phyloP scores from a whole-genome alignment of 2,797 vertebrate genomes.

The Labeo calbasu region DNA sequence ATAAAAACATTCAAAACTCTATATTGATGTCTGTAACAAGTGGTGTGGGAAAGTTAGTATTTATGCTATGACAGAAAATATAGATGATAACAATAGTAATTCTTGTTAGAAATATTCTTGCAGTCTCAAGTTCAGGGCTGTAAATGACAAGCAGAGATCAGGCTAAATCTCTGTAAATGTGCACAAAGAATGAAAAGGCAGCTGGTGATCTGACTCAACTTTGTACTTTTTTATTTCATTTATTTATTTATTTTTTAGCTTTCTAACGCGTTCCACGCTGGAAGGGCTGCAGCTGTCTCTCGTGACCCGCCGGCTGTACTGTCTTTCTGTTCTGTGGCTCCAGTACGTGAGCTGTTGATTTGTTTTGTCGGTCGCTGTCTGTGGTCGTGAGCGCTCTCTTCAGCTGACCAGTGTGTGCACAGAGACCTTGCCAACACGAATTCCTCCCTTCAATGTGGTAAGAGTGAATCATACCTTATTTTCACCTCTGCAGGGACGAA shows the following conservation, averaged over 20 bases:
- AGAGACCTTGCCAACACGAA: slow-evolving; percentile 15
- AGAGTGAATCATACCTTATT: slow-evolving; percentile 18
- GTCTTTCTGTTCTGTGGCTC: background rate
- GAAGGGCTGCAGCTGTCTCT: slow-evolving; percentile 12
- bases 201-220: background rate
- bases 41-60: background rate
- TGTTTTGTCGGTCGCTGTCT: slow-evolving; percentile 13
- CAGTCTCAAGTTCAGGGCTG: background rate
- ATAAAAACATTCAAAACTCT: background rate
- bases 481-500: background rate
- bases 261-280: background rate
- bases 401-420: background rate
- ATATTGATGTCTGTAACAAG: background rate
- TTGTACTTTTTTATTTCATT: background rate
- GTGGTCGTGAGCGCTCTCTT: slow-evolving; percentile 8
- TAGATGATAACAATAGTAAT: background rate
- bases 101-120: background rate
- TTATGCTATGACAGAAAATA: background rate
- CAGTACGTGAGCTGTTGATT: background rate
- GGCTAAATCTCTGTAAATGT: background rate
- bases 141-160: background rate
- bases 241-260: background rate
- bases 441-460: background rate
- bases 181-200: background rate
- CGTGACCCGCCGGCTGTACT: background rate